Percentiles rank a stretch among this genome's conserved stretches.
phyloP scores from a whole-genome alignment of 1,140 invertebrate species.

The Platorchestia sp. region DNA sequence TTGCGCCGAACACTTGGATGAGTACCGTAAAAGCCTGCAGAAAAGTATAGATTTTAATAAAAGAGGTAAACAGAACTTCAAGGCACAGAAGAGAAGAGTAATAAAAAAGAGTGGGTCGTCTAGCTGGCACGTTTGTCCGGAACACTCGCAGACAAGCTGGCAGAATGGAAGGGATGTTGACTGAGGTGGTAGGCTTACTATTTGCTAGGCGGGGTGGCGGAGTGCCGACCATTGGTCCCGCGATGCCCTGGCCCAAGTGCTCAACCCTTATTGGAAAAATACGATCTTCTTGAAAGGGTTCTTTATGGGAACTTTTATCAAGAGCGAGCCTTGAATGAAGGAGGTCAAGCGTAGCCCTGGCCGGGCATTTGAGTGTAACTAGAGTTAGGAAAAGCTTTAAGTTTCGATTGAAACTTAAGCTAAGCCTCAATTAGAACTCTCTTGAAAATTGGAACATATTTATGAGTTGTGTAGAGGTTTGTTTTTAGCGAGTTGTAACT shows the following conservation, averaged over 20 bases:
- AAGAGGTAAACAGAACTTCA: neutral
- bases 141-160: neutral
- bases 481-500: neutral
- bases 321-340: neutral
- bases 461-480: neutral
- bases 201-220: neutral
- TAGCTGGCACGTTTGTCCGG: neutral
- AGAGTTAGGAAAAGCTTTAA: neutral
- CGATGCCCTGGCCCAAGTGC: neutral
- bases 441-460: neutral
- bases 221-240: neutral
- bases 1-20: neutral
- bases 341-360: neutral
- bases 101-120: neutral
- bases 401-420: neutral
- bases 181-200: slow-evolving; percentile 16
- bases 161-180: slow-evolving; percentile 9
- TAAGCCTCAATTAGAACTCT: neutral
- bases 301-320: neutral
- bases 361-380: neutral
- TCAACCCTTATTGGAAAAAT: neutral
- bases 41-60: neutral
- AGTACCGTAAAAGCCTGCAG: neutral
- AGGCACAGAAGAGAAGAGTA: neutral
- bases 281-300: neutral